phyloP scores from a whole-genome alignment of 2,888 invertebrate species.

The Cantharis rustica region DNA sequence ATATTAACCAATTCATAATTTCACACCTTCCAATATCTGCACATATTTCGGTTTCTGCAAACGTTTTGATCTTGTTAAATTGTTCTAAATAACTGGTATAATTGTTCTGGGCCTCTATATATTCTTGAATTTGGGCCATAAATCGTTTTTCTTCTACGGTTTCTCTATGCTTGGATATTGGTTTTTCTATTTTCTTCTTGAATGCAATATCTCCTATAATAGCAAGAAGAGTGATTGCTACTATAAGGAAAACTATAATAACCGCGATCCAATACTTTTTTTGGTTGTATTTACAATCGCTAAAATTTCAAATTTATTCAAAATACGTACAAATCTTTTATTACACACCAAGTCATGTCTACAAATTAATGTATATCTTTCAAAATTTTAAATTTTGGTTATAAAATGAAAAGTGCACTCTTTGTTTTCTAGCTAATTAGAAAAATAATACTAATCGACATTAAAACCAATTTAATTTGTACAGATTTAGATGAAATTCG shows the following conservation, averaged over 20 bases:
- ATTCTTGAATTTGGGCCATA: not conserved
- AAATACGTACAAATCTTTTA: not conserved
- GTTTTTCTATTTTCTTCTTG: not conserved
- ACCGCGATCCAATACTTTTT: not conserved
- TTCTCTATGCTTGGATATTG: not conserved
- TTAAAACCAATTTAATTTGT: no score
- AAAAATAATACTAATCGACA: no score
- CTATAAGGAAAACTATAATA: not conserved
- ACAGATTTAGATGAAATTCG: no score
- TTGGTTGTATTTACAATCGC: not conserved
- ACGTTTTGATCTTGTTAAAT: not conserved
- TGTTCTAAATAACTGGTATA: not conserved
- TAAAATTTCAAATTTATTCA: not conserved
- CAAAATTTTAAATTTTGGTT: not conserved
- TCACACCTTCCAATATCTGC: slow-evolving; percentile 70
- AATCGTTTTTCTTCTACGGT: not conserved
- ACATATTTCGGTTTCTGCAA: slow-evolving; percentile 56
- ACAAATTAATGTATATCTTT: not conserved
- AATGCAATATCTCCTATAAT: not conserved
- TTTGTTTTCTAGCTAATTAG: no score
- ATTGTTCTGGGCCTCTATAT: not conserved
- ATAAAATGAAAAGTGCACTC: not conserved
- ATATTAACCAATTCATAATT: not conserved
- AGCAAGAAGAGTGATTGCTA: not conserved
- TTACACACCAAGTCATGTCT: not conserved